Evolutionary conservation across 1,140 invertebrate genomes (phyloP), one percentile per base, ranked within the genome.

Genomic region (Tetragnatha versicolor): DNA sequence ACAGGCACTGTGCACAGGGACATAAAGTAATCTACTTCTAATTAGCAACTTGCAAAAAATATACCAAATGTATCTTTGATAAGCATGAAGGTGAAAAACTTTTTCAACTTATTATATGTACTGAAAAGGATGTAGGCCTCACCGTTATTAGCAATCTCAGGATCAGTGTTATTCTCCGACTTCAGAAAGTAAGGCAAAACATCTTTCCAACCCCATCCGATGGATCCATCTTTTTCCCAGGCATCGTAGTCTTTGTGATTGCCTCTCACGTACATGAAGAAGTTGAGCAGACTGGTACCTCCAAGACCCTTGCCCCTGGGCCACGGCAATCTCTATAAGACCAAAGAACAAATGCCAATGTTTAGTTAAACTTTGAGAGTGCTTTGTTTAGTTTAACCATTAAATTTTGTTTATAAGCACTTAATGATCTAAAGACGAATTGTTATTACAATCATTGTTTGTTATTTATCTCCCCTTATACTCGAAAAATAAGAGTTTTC

Each of bases 191-290:
- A 93, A 0, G 90, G 90, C 6, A 92, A 83, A 0, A 93, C 88
- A 2, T 93, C 90, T 5, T 89, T 86, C 83, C 93, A 95, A 22
- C 90, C 90, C 93, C 91, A 92, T 45, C 92, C 92, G 4, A 60
- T 80, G 1, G 88, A 88, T 6, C 89, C 89, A 53, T 88, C 85
- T 29, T 91, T 82, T 12, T 90, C 88, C 97, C 97, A 98, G 33
- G 91, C 87, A 83, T 98, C 93, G 83, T 95, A 98, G 83, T 98
- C 96, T 37, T 89, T 86, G 42, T 88, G 89, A 86, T 97, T 94
- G 0, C 95, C 95, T 35, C 95, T 86, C 0, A 95, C 89, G 81
- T 96, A 97, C 42, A 95, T 88, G 94, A 97, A 96, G 83, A 98
- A 98, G 85, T 99, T 99, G 0, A 98, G 88, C 0, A 97, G 94